Evolutionary conservation across 2,797 vertebrate genomes (phyloP).

Genomic region (Ibycter americanus): DNA sequence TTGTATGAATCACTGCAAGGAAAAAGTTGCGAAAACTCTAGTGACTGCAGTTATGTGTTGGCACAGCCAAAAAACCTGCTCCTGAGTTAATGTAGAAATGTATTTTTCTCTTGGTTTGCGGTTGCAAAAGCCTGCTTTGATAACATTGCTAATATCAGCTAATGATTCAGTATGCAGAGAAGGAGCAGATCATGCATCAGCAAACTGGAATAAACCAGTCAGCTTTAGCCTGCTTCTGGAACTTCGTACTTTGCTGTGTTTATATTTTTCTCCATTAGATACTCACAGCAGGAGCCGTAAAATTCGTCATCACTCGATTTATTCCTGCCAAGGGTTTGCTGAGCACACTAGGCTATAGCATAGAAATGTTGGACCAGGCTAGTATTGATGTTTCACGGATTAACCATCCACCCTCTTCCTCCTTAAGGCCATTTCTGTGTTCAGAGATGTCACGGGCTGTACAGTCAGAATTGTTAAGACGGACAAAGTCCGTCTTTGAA

Average conservation of each 20-base stretch:
- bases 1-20: neutral
- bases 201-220: conserved; percentile 23
- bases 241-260: neutral
- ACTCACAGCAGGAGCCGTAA: neutral
- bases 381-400: neutral
- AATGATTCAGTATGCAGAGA: neutral
- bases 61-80: neutral
- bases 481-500: neutral
- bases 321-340: neutral
- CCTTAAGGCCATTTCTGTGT: neutral
- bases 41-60: neutral
- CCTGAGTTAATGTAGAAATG: neutral
- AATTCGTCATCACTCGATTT: neutral
- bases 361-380: neutral
- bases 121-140: neutral
- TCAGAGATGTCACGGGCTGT: neutral
- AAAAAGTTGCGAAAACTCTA: neutral
- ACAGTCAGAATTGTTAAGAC: neutral
- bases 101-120: neutral
- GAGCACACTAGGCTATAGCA: neutral
- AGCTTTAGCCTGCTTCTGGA: neutral
- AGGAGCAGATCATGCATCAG: neutral
- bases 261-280: conserved; percentile 24
- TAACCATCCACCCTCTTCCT: neutral
- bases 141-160: neutral